Percentiles rank a stretch among this genome's conserved stretches.
phyloP scores from a whole-genome alignment of 2,113 vertebrate species.

The Alosa alosa region DNA sequence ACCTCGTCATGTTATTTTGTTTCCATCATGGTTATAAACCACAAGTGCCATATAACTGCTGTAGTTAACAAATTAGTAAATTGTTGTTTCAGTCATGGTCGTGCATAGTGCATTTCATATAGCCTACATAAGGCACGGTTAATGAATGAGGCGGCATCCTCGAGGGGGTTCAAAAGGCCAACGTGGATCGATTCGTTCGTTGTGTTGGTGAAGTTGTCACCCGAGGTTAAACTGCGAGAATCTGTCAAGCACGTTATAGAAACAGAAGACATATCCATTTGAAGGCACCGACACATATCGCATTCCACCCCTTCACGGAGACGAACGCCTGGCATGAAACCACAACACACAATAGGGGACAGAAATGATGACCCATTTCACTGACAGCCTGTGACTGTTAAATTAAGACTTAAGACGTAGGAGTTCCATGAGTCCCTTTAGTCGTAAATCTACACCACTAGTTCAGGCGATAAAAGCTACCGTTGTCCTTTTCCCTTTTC shows the following conservation, averaged over 20 bases:
- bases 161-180: neutral
- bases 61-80: neutral
- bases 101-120: neutral
- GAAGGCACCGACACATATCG: neutral
- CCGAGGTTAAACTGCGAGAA: constrained; percentile 1
- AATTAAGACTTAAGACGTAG: neutral
- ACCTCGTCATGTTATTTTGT: neutral
- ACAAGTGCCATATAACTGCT: neutral
- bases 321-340: neutral
- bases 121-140: neutral
- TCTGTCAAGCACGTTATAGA: neutral
- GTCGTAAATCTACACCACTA: neutral
- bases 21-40: neutral
- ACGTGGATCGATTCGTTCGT: constrained; percentile 9
- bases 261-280: neutral
- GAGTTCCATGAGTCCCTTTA: neutral
- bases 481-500: neutral
- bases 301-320: neutral
- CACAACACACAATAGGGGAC: neutral
- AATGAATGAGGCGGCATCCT: neutral
- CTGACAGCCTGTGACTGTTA: constrained; percentile 3
- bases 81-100: neutral
- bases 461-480: neutral
- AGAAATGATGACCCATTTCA: neutral
- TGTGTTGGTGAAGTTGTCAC: constrained; percentile 11